Evolutionary conservation across 2,888 invertebrate genomes (phyloP), one percentile per base, ranked within the genome.

Genomic region (Ceriagrion tenellum): DNA sequence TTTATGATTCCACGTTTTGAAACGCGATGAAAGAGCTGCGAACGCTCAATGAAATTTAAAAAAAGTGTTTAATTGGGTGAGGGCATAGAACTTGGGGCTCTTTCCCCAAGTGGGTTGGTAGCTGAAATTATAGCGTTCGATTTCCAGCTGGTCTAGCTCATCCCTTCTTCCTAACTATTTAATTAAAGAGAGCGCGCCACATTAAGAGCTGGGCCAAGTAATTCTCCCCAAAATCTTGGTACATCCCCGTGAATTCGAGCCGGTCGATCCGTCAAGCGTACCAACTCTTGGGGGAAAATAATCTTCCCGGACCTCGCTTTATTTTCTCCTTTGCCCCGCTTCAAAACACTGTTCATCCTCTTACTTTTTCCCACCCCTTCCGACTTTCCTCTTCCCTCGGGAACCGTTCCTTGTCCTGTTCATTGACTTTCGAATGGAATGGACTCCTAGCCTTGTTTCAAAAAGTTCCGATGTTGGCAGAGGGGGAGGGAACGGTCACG

Each of bases 381-480:
- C 35, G 30, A 81, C 35, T 81, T 35, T 18, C 35, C 35, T 90
- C 90, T n/a, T 56, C 56, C 90, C 56, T 56, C 56, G 90, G 90
- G 90, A 55, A 59, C 26, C 81, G 35, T 35, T 91, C 74, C 93
- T 63, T 69, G 30, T 35, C 81, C 81, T 13, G 40, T 63, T 47
- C 93, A 93, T 93, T 93, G 74, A n/a, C 93, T 59, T 93, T 74
- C 69, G n/a, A 69, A 69, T 16, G 69, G 93, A 69, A 40, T 35
- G 93, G 93, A 93, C 93, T 93, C 81, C 35, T 81, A 30, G 81
- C 81, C 81, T 69, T 69, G 69, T 69, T 93, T 69, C 47, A 40
- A 69, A 93, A 93, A 69, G 93, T 93, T 93, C 26, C 93, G 23
- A 93, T 47, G 93, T 93, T 74, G 93, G 93, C n/a, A 74, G 69